These are phyloP conservation scores for Hyles vespertilio DNA, from an alignment of 1,140 invertebrate genomes.

Conservation along the genomic window DNA sequence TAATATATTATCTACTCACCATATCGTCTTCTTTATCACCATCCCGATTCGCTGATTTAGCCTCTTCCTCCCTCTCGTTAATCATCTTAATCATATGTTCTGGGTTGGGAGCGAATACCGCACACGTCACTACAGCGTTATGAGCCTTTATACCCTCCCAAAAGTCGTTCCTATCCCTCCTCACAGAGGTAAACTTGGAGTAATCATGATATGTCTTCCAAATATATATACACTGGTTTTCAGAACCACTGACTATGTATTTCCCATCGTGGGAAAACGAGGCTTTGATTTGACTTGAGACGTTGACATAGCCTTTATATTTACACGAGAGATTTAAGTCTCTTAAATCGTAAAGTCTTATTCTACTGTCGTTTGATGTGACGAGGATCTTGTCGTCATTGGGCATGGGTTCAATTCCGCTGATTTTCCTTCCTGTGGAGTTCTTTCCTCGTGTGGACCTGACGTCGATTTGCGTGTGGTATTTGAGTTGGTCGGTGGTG, in stretches of 20 bases:
- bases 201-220: slow-evolving; percentile 98
- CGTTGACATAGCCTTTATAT: slow-evolving; percentile 96
- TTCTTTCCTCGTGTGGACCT: slow-evolving; percentile 96
- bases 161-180: slow-evolving; percentile 96
- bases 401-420: slow-evolving; percentile 97
- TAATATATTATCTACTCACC: slow-evolving; percentile 25
- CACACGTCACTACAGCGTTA: slow-evolving; percentile 96
- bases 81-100: slow-evolving; percentile 91
- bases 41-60: slow-evolving; percentile 36
- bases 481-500: slow-evolving; percentile 97
- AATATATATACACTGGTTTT: slow-evolving; percentile 98
- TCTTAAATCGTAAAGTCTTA: slow-evolving; percentile 96
- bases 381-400: slow-evolving; percentile 98
- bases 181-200: slow-evolving; percentile 94
- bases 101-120: slow-evolving; percentile 97
- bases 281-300: slow-evolving; percentile 98
- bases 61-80: slow-evolving; percentile 76
- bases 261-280: slow-evolving; percentile 97
- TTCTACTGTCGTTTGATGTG: slow-evolving; percentile 98
- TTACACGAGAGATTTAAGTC: slow-evolving; percentile 98
- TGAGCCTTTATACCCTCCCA: slow-evolving; percentile 99
- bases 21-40: slow-evolving; percentile 58
- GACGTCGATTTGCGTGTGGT: slow-evolving; percentile 98
- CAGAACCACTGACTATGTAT: slow-evolving; percentile 97
- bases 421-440: slow-evolving; percentile 95